Base-by-base conservation (phyloP, 2,113 vertebrate species). In the Semnornis frantzii region DNA sequence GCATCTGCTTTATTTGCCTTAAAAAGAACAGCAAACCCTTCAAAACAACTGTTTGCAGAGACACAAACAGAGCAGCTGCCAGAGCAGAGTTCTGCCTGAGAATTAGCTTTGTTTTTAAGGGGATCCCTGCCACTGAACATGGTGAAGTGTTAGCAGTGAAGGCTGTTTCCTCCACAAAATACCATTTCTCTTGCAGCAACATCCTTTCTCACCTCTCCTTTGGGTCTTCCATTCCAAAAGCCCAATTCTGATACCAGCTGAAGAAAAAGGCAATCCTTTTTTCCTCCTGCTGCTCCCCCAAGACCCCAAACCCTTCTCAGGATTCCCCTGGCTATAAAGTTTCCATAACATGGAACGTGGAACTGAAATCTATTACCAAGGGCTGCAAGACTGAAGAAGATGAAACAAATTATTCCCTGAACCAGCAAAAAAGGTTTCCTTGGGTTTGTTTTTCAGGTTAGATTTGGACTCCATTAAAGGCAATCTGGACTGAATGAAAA, bases 1-100 rank as follows among this genome's bases (percentile, higher is more conserved):
- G 98, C 96, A 86, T 99, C 98, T 63, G 98, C 99, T 90, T 98
- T 98, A 94, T 99, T 99, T 15, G 79, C 98, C 99, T 99, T 76
- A 81, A 94, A 85, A 91, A 85, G 4, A 94, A 82, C 6, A 92
- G 62, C 23, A 88, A 93, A 93, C 46, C 6, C 4, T 24, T 71
- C 52, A 77, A 77, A 92, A 42, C 5, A 31, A 71, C 34, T 34
- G 7, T 27, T 74, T n/a, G 68, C 69, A 90, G 23, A 6, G 12
- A 77, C 93, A 87, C 4, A 82, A 82, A 70, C 27, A 87, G 31
- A 65, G 33, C 52, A 82, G 58, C 16, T 46, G 68, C 59, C 82
- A 82, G 76, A 80, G 12, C 25, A 76, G 10, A n/a, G 46, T 74
- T 89, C n/a, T 74, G 59, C 42, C 23, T 50, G 15, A 76, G 17